These are phyloP conservation scores for Mechanitis mazaeus DNA, from an alignment of 2,888 invertebrate species.

Conservation along the genomic window DNA sequence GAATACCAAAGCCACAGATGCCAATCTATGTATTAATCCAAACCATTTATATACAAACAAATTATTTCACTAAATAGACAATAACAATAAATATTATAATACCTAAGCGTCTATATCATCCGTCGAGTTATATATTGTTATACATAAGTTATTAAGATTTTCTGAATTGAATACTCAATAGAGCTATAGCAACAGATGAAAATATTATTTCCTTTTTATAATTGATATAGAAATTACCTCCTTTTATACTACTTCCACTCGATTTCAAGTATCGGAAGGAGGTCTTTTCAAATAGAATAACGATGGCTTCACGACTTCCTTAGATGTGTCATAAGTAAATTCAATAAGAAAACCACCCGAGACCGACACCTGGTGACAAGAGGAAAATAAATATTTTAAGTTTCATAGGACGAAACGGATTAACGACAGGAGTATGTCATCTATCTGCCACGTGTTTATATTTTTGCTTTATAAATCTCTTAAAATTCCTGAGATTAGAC, in stretches of 20 bases:
- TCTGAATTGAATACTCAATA: background rate
- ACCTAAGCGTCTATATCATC: no score
- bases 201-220: background rate
- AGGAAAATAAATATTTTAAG: conserved; percentile 27
- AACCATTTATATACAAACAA: no score
- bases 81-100: no score
- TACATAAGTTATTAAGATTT: no score
- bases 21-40: conserved; percentile 30
- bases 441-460: conserved; percentile 10
- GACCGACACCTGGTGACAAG: conserved; percentile 25
- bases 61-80: no score
- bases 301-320: conserved; percentile 26
- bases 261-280: conserved; percentile 14
- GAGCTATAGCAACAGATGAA: background rate
- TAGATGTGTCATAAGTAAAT: conserved; percentile 28
- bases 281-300: conserved; percentile 21
- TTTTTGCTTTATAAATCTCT: no score
- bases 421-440: conserved; percentile 21
- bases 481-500: no score
- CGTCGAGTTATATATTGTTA: no score
- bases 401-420: conserved; percentile 19
- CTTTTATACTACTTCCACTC: conserved; percentile 5
- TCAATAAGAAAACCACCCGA: conserved; percentile 24
- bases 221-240: conserved; percentile 10
- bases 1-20: conserved; percentile 46